phyloP scores from a whole-genome alignment of 2,888 invertebrate species.

The Leistus spinibarbis region DNA sequence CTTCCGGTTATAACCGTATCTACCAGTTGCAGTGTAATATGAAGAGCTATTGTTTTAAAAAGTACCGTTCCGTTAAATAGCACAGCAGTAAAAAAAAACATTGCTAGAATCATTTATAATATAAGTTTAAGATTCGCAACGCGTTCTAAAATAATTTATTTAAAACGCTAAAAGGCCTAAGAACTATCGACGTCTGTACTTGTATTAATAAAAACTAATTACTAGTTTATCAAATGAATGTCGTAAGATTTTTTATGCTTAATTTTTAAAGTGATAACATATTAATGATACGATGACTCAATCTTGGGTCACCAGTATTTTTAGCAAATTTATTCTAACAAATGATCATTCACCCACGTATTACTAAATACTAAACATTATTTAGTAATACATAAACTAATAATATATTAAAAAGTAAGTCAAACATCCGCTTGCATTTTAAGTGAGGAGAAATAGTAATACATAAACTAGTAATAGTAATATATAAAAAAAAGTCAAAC shows the following conservation, averaged over 20 bases:
- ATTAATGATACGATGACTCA: not conserved
- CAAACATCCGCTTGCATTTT: not conserved
- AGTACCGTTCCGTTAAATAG: not conserved
- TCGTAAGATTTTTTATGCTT: not conserved
- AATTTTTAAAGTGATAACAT: not conserved
- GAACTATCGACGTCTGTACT: no score
- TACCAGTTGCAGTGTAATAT: not conserved
- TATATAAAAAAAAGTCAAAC: no score
- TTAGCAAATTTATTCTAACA: not conserved
- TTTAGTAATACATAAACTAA: not conserved
- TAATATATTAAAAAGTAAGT: not conserved
- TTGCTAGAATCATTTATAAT: no score
- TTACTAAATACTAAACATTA: not conserved
- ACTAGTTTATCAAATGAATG: not conserved
- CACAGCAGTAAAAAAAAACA: no score
- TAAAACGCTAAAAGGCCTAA: no score
- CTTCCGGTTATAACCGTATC: conserved; percentile 13
- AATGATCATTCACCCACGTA: not conserved
- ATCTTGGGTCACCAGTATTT: not conserved
- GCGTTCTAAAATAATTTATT: no score
- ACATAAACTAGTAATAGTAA: no score
- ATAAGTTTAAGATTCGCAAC: no score
- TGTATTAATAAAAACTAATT: not conserved
- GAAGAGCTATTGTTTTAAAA: not conserved
- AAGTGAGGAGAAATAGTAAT: no score